These are phyloP conservation scores for Onchidella celtica DNA, from an alignment of 2,888 invertebrate species.

Conservation along the genomic window DNA sequence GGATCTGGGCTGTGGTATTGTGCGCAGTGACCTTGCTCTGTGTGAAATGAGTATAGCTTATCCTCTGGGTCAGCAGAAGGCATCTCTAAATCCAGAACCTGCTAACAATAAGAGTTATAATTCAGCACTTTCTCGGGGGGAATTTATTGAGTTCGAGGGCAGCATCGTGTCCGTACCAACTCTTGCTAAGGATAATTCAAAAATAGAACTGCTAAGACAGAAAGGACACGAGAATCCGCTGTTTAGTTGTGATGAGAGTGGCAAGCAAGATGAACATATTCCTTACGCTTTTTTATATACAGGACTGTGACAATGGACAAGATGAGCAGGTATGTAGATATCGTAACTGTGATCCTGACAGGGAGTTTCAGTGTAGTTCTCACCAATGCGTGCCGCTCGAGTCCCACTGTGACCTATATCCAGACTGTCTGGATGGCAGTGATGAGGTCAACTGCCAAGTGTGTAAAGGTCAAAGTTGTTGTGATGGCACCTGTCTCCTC, in stretches of 20 bases:
- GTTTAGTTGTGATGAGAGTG: slow-evolving; percentile 7
- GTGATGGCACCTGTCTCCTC: no score
- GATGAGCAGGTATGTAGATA: no score
- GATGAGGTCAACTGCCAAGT: no score
- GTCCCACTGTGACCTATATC: slow-evolving; percentile 4
- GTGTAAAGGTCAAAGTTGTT: no score
- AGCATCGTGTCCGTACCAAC: neutral
- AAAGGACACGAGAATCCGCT: no score
- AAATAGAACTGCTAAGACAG: no score
- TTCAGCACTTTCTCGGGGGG: no score
- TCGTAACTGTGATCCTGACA: no score
- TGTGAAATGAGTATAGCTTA: slow-evolving; percentile 1
- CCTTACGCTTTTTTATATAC: neutral
- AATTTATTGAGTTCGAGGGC: neutral
- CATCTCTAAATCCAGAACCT: neutral
- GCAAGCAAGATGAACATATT: neutral
- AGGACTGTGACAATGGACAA: neutral
- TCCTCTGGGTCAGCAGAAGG: neutral
- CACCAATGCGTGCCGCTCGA: slow-evolving; percentile 12
- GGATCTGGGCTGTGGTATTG: no score
- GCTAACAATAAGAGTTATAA: neutral
- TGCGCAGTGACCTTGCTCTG: neutral
- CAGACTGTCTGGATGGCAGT: no score
- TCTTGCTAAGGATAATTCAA: no score
- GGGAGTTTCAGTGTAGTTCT: no score